Evolutionary conservation across 2,113 vertebrate genomes (phyloP).

Genomic region (Excalfactoria chinensis): DNA sequence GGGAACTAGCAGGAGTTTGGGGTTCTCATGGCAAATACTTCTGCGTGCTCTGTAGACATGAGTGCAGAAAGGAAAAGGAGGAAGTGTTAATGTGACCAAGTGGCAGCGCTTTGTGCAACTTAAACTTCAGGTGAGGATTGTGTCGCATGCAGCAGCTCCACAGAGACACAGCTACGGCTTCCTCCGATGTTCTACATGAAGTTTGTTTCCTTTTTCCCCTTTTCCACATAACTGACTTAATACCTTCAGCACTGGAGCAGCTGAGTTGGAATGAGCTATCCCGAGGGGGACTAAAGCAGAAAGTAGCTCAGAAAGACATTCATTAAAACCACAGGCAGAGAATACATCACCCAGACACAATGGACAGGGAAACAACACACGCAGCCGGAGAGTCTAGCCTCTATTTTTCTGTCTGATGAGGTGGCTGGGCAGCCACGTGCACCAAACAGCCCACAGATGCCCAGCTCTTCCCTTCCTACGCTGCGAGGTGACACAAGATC

Average conservation of each 20-base stretch:
- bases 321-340: conserved; percentile 37
- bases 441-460: not conserved
- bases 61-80: not conserved
- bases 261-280: not conserved
- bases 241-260: not conserved
- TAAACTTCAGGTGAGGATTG: not conserved
- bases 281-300: conserved; percentile 9
- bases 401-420: not conserved
- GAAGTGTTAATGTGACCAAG: not conserved
- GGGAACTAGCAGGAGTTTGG: not conserved
- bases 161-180: not conserved
- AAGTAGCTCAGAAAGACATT: conserved; percentile 22
- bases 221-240: not conserved
- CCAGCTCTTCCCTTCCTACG: not conserved
- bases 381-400: not conserved
- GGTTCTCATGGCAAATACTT: not conserved
- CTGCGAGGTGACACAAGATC: not conserved
- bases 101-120: not conserved
- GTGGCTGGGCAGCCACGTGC: not conserved
- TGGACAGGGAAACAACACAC: not conserved
- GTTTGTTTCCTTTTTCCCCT: not conserved
- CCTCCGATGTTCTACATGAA: not conserved
- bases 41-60: not conserved
- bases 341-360: conserved; percentile 8
- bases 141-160: not conserved